These are phyloP conservation scores for Heliconius hewitsoni DNA, from an alignment of 1,140 invertebrate genomes.

Conservation along the genomic window DNA sequence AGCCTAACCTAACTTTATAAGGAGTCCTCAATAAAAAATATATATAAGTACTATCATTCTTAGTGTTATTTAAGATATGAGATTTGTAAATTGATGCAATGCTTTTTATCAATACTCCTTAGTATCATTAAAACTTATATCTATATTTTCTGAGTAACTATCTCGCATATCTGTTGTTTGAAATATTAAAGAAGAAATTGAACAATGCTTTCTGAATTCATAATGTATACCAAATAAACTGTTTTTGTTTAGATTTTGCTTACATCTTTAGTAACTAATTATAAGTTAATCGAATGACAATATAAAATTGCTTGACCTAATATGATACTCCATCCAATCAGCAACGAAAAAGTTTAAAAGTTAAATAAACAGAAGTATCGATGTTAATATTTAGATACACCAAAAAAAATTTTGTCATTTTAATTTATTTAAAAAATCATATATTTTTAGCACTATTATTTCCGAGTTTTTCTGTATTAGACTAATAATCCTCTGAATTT, in stretches of 20 bases:
- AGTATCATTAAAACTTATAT: not conserved
- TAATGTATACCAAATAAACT: not conserved
- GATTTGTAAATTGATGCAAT: not conserved
- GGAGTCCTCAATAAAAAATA: too few species aligned
- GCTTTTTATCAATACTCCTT: not conserved
- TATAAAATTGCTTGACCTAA: not conserved
- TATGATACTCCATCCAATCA: not conserved
- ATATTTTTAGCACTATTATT: too few species aligned
- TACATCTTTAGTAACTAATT: not conserved
- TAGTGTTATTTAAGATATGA: too few species aligned
- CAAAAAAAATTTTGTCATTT: too few species aligned
- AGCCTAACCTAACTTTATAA: too few species aligned
- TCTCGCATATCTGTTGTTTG: not conserved
- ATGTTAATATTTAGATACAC: too few species aligned
- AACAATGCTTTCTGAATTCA: not conserved
- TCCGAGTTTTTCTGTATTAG: too few species aligned
- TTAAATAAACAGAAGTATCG: too few species aligned
- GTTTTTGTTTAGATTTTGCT: not conserved
- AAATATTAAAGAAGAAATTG: not conserved
- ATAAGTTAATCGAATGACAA: not conserved
- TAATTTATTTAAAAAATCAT: too few species aligned
- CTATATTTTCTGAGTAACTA: not conserved
- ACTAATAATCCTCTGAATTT: too few species aligned
- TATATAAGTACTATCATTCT: too few species aligned
- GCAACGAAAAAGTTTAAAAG: too few species aligned